Evolutionary conservation across 1,140 invertebrate species (phyloP), one percentile per base, ranked within the genome.

Genomic region (Pseudachorutes palmiensis): DNA sequence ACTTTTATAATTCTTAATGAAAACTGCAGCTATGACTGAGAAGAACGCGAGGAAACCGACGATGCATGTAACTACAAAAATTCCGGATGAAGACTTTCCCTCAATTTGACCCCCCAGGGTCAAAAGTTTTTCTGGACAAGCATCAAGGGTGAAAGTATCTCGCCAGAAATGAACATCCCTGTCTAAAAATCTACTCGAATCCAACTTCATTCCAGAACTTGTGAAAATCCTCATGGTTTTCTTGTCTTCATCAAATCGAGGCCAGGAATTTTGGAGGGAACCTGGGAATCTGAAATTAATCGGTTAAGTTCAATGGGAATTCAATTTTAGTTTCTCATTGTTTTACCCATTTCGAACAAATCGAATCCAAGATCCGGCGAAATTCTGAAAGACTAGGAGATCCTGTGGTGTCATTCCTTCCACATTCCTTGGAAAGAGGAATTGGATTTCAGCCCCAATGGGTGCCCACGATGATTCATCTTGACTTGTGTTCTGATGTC

Each of bases 161-260:
- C 29, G 59, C 59, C 59, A 61, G 24, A 61, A 61, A 19, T 61
- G 29, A 5, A 61, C 59, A 61, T 61, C 59, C 9, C 59, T 26
- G 30, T 61, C 33, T 9, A 61, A 29, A 26, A 32, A 61, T 12
- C 59, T 12, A 24, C 30, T 32, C 5, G 29, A 30, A 16, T 32
- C 59, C 9, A 61, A 24, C 24, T 61, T 19, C 59, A 61, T 61
- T 61, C 59, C 59, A 32, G 5, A 19, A 26, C 9, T 14, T 30
- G 29, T 58, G 36, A 58, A 58, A 58, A 58, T 24, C n/a, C 5
- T 29, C 55, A 58, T 22, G 5, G 5, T 12, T 22, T 58, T 58
- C 55, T 58, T 22, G 5, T 58, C 55, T 24, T 58, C 55, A 22
- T 58, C 55, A 29, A 58, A 58, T 22, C 5, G 55, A 5, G n/a